phyloP scores from a whole-genome alignment of 2,113 vertebrate species.

The Myocastor coypus region DNA sequence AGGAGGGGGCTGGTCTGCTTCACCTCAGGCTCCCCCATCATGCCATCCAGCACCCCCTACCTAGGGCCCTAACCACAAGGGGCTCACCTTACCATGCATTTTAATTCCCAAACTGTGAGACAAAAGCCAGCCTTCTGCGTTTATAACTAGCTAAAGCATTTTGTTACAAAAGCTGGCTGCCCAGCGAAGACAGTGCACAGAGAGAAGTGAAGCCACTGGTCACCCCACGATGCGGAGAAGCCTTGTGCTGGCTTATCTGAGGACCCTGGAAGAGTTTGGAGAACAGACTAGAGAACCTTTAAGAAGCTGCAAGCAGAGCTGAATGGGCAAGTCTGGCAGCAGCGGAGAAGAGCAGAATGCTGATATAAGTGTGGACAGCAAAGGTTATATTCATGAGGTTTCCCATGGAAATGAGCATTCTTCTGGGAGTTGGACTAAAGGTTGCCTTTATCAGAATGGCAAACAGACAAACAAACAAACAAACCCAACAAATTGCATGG shows the following conservation, averaged over 20 bases:
- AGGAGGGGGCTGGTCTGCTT: background rate
- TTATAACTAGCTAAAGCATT: background rate
- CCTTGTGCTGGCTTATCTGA: background rate
- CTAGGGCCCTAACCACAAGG: background rate
- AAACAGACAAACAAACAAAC: background rate
- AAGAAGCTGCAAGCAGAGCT: background rate
- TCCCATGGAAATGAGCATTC: background rate
- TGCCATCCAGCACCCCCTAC: background rate
- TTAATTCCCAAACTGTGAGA: background rate
- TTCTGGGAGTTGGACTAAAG: background rate
- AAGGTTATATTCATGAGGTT: background rate
- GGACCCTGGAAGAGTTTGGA: background rate
- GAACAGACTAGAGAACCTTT: background rate
- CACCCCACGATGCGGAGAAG: background rate
- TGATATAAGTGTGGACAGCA: background rate
- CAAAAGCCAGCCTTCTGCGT: background rate
- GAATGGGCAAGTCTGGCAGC: background rate
- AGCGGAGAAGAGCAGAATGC: background rate
- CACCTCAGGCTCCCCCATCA: background rate
- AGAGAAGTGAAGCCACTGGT: no score
- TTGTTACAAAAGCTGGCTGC: background rate
- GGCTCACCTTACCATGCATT: background rate
- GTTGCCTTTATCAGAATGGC: background rate
- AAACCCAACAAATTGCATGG: no score
- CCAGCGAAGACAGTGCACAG: background rate